Percentiles rank a stretch among this genome's conserved stretches.
Evolutionary conservation across 2,797 vertebrate genomes (phyloP).

Genomic region (Mycteria americana): DNA sequence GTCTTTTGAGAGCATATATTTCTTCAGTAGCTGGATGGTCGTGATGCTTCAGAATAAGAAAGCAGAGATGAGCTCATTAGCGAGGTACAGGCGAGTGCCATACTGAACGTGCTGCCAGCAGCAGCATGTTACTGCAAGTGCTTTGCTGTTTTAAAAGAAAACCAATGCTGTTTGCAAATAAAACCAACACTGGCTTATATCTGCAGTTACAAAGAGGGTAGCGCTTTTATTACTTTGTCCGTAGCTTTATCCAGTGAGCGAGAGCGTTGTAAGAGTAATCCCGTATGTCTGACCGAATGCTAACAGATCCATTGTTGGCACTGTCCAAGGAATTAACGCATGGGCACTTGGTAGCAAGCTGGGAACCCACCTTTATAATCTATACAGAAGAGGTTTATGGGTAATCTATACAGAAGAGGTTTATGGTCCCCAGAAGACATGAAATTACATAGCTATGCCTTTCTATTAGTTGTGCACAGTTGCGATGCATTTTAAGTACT

Average conservation of each 20-base stretch:
- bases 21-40: not conserved
- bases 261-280: not conserved
- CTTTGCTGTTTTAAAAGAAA: not conserved
- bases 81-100: fast-evolving
- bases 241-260: not conserved
- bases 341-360: not conserved
- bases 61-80: not conserved
- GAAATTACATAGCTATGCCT: not conserved
- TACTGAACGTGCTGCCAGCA: not conserved
- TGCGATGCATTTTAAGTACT: not conserved
- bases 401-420: not conserved
- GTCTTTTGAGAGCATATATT: not conserved
- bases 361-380: not conserved
- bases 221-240: not conserved
- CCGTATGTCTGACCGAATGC: not conserved
- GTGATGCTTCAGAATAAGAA: not conserved
- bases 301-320: not conserved
- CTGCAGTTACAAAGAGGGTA: not conserved
- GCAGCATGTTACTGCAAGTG: not conserved
- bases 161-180: not conserved
- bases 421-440: not conserved
- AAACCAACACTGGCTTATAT: not conserved
- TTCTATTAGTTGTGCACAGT: not conserved
- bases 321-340: not conserved
- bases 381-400: too few relatives aligned